These are phyloP conservation scores for Pardalotus punctatus DNA, from an alignment of 2,113 vertebrate genomes.

Conservation along the genomic window DNA sequence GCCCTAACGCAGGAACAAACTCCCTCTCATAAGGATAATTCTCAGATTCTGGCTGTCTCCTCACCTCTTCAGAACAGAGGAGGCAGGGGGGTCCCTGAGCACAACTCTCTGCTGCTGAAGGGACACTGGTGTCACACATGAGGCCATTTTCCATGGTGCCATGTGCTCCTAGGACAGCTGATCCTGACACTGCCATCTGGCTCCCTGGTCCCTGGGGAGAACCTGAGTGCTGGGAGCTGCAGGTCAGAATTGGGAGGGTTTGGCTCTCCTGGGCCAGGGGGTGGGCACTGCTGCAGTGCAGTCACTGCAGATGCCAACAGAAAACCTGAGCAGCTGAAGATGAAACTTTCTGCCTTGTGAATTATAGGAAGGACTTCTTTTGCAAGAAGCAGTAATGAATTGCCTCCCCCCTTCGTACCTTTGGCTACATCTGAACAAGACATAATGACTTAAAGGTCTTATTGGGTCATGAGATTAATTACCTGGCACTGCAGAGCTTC, in stretches of 20 bases:
- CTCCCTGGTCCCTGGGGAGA: not conserved
- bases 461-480: not conserved
- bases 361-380: not conserved
- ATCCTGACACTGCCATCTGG: not conserved
- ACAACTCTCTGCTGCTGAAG: not conserved
- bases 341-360: not conserved
- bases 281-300: not conserved
- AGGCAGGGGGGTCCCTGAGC: not conserved
- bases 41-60: not conserved
- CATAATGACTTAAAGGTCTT: not conserved
- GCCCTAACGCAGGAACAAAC: not conserved
- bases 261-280: not conserved
- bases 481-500: not conserved
- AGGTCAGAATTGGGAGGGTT: not conserved
- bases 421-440: not conserved
- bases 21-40: not conserved
- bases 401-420: not conserved
- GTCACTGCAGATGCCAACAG: not conserved
- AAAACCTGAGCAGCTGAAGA: not conserved
- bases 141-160: accelerated
- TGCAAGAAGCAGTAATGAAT: not conserved
- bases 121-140: not conserved
- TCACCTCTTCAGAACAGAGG: not conserved
- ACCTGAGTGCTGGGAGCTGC: not conserved
- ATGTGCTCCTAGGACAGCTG: not conserved